Percentiles rank a stretch among this genome's conserved stretches.
phyloP scores from a whole-genome alignment of 2,888 invertebrate genomes.

The Asteroscopus sphinx region DNA sequence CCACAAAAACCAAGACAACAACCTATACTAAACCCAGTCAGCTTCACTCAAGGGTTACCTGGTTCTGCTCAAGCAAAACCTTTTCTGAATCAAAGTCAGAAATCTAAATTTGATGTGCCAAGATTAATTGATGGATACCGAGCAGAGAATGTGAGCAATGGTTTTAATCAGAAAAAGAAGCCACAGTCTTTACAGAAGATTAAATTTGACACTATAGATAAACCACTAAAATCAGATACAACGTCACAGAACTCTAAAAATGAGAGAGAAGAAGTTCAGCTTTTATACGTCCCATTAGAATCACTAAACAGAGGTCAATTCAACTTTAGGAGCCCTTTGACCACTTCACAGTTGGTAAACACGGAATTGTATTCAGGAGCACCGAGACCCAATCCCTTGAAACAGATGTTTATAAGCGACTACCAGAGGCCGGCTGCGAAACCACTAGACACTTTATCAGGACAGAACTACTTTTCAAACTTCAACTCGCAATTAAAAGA shows the following conservation, averaged over 20 bases:
- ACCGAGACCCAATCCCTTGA: slow-evolving; percentile 67
- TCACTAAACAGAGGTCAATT: slow-evolving; percentile 90
- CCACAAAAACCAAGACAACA: slow-evolving; percentile 72
- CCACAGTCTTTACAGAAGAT: slow-evolving; percentile 82
- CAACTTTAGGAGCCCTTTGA: slow-evolving; percentile 76
- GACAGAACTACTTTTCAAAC: slow-evolving; percentile 74
- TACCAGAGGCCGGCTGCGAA: slow-evolving; percentile 70
- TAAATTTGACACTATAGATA: slow-evolving; percentile 77
- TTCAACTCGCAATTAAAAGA: slow-evolving; percentile 73
- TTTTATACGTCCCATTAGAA: slow-evolving; percentile 95
- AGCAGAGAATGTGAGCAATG: slow-evolving; percentile 73
- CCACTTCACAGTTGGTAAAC: slow-evolving; percentile 70
- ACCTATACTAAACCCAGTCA: slow-evolving; percentile 67
- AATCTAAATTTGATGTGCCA: slow-evolving; percentile 70
- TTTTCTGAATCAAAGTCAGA: slow-evolving; percentile 67
- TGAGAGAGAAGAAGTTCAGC: slow-evolving; percentile 92
- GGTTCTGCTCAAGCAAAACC: slow-evolving; percentile 69
- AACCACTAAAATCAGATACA: slow-evolving; percentile 67
- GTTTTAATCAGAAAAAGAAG: slow-evolving; percentile 65
- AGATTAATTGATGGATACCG: slow-evolving; percentile 84
- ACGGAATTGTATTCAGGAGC: slow-evolving; percentile 72
- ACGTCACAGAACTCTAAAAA: slow-evolving; percentile 69
- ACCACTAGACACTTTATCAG: slow-evolving; percentile 69
- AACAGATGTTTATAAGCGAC: slow-evolving; percentile 69
- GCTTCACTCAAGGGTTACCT: slow-evolving; percentile 64